A percentile compares a stretch with the other conserved stretches of the same genome.
phyloP scores from a whole-genome alignment of 2,113 vertebrate species.

The Sapajus apella region DNA sequence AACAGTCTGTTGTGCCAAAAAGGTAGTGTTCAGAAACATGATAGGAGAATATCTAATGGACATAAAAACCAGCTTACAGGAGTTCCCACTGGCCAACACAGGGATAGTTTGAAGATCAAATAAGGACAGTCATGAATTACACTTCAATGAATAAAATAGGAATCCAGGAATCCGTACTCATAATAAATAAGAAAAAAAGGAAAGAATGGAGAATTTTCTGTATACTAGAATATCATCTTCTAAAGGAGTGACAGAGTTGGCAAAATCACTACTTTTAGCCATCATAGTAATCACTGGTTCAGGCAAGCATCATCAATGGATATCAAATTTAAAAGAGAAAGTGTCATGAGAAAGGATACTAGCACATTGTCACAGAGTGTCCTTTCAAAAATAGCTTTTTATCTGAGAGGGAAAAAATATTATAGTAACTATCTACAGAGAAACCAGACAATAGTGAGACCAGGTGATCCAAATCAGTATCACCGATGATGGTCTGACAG shows the following conservation, averaged over 20 bases:
- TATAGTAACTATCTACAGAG: background rate
- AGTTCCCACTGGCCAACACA: background rate
- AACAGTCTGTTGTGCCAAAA: background rate
- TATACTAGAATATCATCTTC: background rate
- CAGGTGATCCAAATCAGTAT: conserved; percentile 7
- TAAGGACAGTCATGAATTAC: background rate
- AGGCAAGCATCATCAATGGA: background rate
- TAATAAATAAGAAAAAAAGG: background rate
- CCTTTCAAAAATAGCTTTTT: background rate
- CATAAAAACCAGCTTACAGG: background rate
- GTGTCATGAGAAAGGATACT: background rate
- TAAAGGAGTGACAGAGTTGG: background rate
- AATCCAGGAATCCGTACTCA: background rate
- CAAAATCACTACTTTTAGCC: background rate
- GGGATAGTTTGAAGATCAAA: background rate
- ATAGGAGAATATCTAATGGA: background rate
- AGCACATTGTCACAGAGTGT: background rate
- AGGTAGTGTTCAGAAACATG: background rate
- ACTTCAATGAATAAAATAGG: background rate
- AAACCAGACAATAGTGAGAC: background rate
- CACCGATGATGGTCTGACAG: background rate
- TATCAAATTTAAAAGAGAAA: background rate
- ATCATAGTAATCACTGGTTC: background rate
- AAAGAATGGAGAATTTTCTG: background rate
- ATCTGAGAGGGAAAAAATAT: background rate